Evolutionary conservation across 2,113 vertebrate genomes (phyloP).

Genomic region (Gavialis gangeticus): DNA sequence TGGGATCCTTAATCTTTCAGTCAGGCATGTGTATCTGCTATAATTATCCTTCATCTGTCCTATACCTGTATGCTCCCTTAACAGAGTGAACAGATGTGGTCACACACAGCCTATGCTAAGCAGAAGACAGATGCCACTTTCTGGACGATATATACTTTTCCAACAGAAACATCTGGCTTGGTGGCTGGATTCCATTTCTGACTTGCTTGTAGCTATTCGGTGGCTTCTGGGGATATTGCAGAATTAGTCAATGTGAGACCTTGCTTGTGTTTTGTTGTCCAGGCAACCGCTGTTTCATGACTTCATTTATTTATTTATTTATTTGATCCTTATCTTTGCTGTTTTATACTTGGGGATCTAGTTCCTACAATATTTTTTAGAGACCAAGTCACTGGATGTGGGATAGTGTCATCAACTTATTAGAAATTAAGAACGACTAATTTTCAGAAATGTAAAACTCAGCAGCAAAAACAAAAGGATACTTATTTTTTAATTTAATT

Average conservation of each 20-base stretch:
- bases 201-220: conserved; percentile 56
- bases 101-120: conserved; percentile 70
- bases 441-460: conserved; percentile 6
- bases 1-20: neutral
- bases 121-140: conserved; percentile 78
- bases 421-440: conserved; percentile 25
- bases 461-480: too few relatives aligned
- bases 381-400: neutral
- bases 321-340: conserved; percentile 63
- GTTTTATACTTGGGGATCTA: conserved; percentile 27
- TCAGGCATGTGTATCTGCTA: conserved; percentile 17
- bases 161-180: conserved; percentile 81
- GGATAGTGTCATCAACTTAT: neutral
- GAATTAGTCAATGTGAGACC: conserved; percentile 64
- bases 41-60: conserved; percentile 75
- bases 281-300: conserved; percentile 63
- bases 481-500: too few relatives aligned
- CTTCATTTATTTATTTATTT: neutral
- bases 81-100: conserved; percentile 77
- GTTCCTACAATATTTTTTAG: conserved; percentile 26
- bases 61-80: conserved; percentile 59
- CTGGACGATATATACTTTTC: conserved; percentile 65
- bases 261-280: conserved; percentile 66
- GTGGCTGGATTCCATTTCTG: conserved; percentile 58
- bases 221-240: conserved; percentile 61